phyloP scores from a whole-genome alignment of 2,113 vertebrate genomes.

The Anguilla rostrata region DNA sequence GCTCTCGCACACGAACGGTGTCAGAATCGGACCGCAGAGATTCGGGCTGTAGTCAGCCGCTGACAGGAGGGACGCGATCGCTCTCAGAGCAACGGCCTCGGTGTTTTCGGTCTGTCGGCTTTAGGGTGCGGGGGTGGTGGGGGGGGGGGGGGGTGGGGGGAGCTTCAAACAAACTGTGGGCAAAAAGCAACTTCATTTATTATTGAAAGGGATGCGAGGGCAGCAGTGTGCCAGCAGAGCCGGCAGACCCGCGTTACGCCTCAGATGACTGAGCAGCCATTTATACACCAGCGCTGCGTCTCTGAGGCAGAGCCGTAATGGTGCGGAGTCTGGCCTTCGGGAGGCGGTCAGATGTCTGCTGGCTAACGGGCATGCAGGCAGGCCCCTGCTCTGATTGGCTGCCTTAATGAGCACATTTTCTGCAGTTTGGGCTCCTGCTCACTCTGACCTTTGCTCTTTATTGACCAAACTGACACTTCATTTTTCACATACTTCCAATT shows the following conservation, averaged over 20 bases:
- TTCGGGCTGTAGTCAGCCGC: too few species aligned
- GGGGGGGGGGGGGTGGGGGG: too few species aligned
- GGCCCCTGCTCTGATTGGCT: slow-evolving; percentile 79
- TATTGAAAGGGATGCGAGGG: slow-evolving; percentile 80
- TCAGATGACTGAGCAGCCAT: slow-evolving; percentile 76
- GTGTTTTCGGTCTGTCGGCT: slow-evolving; percentile 28
- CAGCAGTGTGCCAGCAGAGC: slow-evolving; percentile 75
- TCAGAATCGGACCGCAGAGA: not conserved
- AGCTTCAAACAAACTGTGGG: slow-evolving; percentile 74
- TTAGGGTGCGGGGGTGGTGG: too few species aligned
- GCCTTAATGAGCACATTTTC: slow-evolving; percentile 92
- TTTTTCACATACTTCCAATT: slow-evolving; percentile 87
- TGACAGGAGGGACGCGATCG: not conserved
- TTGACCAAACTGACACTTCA: slow-evolving; percentile 92
- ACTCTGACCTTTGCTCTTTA: slow-evolving; percentile 93
- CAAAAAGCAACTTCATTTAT: slow-evolving; percentile 81
- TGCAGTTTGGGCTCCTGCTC: slow-evolving; percentile 82
- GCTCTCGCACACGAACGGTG: not conserved
- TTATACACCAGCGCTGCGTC: slow-evolving; percentile 71
- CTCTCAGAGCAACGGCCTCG: slow-evolving; percentile 22
- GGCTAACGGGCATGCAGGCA: slow-evolving; percentile 79
- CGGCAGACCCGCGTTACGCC: slow-evolving; percentile 73
- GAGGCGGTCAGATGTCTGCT: slow-evolving; percentile 72
- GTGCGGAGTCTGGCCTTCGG: slow-evolving; percentile 70
- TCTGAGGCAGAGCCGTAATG: slow-evolving; percentile 75